These are phyloP conservation scores for Eira barbara DNA, from an alignment of 2,113 vertebrate species.

Conservation along the genomic window DNA sequence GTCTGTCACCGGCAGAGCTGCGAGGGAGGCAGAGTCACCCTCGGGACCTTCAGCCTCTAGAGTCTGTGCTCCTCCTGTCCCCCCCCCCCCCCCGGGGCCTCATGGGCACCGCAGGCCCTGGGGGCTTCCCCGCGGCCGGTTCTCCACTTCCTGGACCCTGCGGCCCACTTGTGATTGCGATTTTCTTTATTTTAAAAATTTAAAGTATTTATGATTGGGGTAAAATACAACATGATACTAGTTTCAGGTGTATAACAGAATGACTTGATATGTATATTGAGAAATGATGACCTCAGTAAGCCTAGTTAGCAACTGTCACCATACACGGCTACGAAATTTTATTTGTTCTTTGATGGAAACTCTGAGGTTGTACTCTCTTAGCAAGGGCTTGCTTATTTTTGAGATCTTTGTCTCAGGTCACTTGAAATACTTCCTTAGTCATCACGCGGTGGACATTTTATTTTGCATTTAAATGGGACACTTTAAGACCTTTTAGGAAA, in stretches of 20 bases:
- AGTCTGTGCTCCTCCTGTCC: background rate
- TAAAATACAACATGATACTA: background rate
- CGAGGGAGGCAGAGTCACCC: too few relatives aligned
- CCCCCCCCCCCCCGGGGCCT: too few relatives aligned
- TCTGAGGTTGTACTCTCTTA: background rate
- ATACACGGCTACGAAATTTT: background rate
- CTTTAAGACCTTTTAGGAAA: background rate
- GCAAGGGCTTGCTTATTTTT: background rate
- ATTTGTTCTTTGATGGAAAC: background rate
- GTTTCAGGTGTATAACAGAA: background rate
- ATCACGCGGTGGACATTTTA: background rate
- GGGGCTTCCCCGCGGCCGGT: accelerated
- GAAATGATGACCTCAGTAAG: background rate
- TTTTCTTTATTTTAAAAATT: background rate
- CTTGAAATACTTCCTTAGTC: background rate
- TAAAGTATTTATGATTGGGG: background rate
- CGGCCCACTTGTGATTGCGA: too few relatives aligned
- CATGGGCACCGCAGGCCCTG: accelerated
- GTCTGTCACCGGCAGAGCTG: background rate
- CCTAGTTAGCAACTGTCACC: background rate
- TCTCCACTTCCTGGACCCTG: background rate
- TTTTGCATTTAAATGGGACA: background rate
- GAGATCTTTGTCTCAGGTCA: background rate
- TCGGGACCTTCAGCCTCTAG: background rate
- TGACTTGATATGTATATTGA: too few relatives aligned